Percentiles rank a stretch among this genome's conserved stretches.
These are phyloP conservation scores for Gymnodraco acuticeps DNA, from an alignment of 2,797 vertebrate genomes.

Conservation along the genomic window DNA sequence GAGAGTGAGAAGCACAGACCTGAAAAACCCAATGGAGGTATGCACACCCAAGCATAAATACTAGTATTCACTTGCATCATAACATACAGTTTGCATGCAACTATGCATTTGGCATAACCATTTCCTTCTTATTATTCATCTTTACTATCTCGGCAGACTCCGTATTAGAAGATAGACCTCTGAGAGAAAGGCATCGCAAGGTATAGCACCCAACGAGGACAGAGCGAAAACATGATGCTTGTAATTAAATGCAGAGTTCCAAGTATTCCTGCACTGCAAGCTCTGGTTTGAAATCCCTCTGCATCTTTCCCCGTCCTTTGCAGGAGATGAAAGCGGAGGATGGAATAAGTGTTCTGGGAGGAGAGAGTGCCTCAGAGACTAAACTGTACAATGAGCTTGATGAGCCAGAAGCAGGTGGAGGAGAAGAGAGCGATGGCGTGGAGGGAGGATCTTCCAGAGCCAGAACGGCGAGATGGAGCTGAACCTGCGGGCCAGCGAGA, in stretches of 20 bases:
- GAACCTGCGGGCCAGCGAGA: conserved; percentile 92
- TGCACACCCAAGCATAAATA: conserved; percentile 12
- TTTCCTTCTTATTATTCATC: conserved; percentile 54
- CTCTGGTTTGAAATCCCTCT: conserved; percentile 31
- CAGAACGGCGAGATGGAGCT: conserved; percentile 94
- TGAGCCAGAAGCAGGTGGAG: conserved; percentile 87
- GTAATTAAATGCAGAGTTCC: conserved; percentile 36
- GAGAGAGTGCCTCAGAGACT: conserved; percentile 85
- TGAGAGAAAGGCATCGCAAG: conserved; percentile 76
- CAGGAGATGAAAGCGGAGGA: conserved; percentile 86
- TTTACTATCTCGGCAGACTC: conserved; percentile 71
- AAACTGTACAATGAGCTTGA: conserved; percentile 85
- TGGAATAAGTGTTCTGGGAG: conserved; percentile 85
- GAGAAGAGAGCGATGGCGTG: conserved; percentile 90
- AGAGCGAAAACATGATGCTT: conserved; percentile 40
- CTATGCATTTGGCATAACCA: conserved; percentile 52
- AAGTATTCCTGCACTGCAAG: not conserved
- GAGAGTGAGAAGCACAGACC: conserved; percentile 68
- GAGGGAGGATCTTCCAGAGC: conserved; percentile 92
- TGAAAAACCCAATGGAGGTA: conserved; percentile 70
- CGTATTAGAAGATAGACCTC: conserved; percentile 69
- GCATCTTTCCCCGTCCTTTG: conserved; percentile 64
- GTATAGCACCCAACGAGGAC: conserved; percentile 65
- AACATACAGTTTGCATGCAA: conserved; percentile 37
- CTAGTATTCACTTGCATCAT: conserved; percentile 34